Evolutionary conservation across 2,888 invertebrate species (phyloP), one percentile per base, ranked within the genome.

Genomic region (Bombylius discolor): DNA sequence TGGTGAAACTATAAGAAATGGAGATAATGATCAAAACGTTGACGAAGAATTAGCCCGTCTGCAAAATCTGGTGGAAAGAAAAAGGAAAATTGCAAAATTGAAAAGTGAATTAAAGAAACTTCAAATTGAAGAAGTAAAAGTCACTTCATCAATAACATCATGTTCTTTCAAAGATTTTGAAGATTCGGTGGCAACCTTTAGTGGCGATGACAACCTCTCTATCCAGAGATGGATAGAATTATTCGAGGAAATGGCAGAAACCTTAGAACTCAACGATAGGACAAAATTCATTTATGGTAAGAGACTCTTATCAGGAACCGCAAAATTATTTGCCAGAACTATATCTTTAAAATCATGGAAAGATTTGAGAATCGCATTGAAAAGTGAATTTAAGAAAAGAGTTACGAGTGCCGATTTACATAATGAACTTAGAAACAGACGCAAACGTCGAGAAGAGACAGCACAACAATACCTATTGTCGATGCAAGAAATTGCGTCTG

Each of bases 201-300:
- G 48, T n/a, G 53, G 53, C 8, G 53, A 53, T 23, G 23, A 53
- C 14, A 47, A 47, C 9, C 39, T 39, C 23, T 14, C 47, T 5
- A 42, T 53, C 5, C 39, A 53, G 8, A 53, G 32, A 31, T 53
- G 53, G 53, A 39, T 48, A 5, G 11, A 11, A 3, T 31, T 39
- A 31, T 53, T 53, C 39, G 53, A 53, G 23, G 53, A 53, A 47
- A 48, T 48, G 11, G 53, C 48, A 23, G 39, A 53, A 12, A n/a
- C 47, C n/a, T 13, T 53, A 8, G 47, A 48, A 7, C 42, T 36
- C 34, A 48, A 53, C 39, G 5, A 31, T n/a, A 23, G 42, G 31
- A 39, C 39, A 42, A 36, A 32, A 39, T 39, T 39, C 9, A 33
- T 33, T 13, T 53, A 39, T 47, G 47, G 47, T 9, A 47, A 42